Percentiles rank a stretch among this genome's conserved stretches.
Evolutionary conservation across 2,113 vertebrate species (phyloP).

Genomic region (Murina feae): DNA sequence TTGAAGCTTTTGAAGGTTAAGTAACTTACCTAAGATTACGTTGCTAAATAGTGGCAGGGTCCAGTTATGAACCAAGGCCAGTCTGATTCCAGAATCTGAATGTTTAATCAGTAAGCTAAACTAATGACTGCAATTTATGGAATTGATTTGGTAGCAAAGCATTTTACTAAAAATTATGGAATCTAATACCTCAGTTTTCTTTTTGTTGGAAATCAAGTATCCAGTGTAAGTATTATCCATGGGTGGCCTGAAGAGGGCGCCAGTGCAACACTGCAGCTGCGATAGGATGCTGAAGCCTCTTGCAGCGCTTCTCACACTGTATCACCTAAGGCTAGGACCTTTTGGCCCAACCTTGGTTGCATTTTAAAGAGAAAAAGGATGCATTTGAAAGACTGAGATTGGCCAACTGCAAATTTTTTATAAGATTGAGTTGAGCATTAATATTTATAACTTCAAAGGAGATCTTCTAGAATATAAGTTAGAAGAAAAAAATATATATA

Average conservation of each 20-base stretch:
- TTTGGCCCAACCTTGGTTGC: neutral
- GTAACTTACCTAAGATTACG: neutral
- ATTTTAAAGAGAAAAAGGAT: neutral
- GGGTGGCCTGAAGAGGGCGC: conserved; percentile 76
- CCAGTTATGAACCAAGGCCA: neutral
- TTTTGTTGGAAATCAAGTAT: neutral
- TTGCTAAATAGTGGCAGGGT: neutral
- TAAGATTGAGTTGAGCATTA: conserved; percentile 26
- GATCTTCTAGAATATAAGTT: neutral
- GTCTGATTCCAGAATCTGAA: neutral
- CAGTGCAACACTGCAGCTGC: neutral
- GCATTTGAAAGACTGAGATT: too few relatives aligned
- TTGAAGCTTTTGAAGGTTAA: neutral
- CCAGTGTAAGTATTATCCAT: neutral
- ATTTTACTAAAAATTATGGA: conserved; percentile 16
- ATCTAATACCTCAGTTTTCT: neutral
- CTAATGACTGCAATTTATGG: neutral
- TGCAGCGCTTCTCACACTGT: neutral
- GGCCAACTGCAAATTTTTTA: too few relatives aligned
- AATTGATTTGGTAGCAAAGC: neutral
- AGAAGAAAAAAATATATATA: neutral
- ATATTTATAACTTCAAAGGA: conserved; percentile 39
- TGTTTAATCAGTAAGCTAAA: neutral
- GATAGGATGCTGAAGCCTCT: neutral
- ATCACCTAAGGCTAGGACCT: neutral